Conservation (phyloP, 2,113 vertebrate genomes). For the Eclectus roratus region DNA sequence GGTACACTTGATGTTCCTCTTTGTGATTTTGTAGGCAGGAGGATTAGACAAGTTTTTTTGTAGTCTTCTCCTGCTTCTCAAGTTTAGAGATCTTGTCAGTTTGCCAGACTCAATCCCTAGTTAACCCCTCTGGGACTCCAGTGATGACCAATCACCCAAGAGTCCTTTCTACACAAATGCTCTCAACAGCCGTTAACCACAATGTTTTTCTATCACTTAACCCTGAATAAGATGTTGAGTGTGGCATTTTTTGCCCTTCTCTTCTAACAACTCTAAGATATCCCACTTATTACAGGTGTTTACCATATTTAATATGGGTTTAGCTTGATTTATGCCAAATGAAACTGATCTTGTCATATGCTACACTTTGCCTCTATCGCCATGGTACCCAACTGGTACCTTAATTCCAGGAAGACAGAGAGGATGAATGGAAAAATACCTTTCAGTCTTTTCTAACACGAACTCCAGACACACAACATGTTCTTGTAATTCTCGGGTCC, state of each 20-base stretch:
- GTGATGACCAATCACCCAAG: not conserved
- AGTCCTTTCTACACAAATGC: not conserved
- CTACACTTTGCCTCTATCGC: fast-evolving
- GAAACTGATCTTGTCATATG: not conserved
- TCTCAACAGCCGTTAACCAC: not conserved
- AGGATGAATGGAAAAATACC: not conserved
- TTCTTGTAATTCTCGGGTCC: not conserved
- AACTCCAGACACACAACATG: not conserved
- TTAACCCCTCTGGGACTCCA: not conserved
- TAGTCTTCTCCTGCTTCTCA: not conserved
- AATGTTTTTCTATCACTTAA: not conserved
- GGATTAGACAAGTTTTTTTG: not conserved
- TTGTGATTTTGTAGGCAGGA: not conserved
- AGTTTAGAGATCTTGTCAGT: not conserved
- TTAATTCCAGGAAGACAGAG: not conserved
- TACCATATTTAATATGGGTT: not conserved
- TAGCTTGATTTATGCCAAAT: not conserved
- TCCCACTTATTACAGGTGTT: not conserved
- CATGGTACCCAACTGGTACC: not conserved
- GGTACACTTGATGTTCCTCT: not conserved
- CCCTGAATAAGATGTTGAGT: fast-evolving
- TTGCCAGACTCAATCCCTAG: not conserved
- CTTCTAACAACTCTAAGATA: not conserved
- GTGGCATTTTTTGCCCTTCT: not conserved
- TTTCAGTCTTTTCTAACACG: not conserved